Evolutionary conservation across 2,113 vertebrate genomes (phyloP).

Genomic region (Miniopterus natalensis): DNA sequence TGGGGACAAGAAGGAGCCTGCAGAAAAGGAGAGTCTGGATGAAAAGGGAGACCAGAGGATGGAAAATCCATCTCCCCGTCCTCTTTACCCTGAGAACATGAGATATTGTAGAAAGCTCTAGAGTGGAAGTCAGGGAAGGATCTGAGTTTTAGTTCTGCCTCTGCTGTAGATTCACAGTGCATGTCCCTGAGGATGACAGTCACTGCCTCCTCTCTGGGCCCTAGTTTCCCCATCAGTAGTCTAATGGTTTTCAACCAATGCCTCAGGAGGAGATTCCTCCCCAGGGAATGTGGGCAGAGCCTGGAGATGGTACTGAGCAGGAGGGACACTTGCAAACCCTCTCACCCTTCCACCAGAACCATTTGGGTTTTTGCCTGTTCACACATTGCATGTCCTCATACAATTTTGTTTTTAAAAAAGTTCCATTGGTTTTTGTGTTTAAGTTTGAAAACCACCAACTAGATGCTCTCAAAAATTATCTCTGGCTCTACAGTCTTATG

Average conservation of each 20-base stretch:
- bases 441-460: slow-evolving; percentile 9
- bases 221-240: background rate
- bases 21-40: background rate
- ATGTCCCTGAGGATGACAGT: background rate
- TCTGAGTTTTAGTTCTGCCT: background rate
- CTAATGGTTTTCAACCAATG: background rate
- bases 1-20: background rate
- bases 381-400: background rate
- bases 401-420: background rate
- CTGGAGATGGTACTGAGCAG: background rate
- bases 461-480: background rate
- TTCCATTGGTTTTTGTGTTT: background rate
- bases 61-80: background rate
- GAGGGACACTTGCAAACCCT: background rate
- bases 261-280: background rate
- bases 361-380: background rate
- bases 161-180: too few relatives aligned
- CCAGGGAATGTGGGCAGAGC: background rate
- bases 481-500: background rate
- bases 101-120: background rate
- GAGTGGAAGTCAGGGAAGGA: background rate
- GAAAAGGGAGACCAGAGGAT: background rate
- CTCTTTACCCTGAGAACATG: background rate
- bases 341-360: background rate
- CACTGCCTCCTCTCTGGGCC: background rate